phyloP scores from a whole-genome alignment of 2,888 invertebrate genomes.

The Leucophenga maculata region DNA sequence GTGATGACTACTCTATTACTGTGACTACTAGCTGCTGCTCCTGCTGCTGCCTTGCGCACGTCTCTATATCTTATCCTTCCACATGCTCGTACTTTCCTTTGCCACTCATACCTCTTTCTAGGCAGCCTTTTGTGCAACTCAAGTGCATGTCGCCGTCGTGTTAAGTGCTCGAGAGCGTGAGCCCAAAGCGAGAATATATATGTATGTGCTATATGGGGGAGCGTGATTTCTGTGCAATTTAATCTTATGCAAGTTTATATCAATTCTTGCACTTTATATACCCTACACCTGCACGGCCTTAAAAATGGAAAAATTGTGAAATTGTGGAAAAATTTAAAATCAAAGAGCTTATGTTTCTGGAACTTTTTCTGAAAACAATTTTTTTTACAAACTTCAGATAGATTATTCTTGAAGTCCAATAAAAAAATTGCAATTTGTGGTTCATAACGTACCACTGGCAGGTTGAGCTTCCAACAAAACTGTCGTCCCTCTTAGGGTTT shows the following conservation, averaged over 20 bases:
- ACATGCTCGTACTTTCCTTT: background rate
- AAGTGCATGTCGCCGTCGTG: constrained; percentile 71
- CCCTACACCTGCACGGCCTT: too few relatives aligned
- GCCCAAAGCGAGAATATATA: constrained; percentile 16
- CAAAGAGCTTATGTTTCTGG: too few relatives aligned
- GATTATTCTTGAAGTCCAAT: too few relatives aligned
- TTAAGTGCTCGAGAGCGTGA: constrained; percentile 58
- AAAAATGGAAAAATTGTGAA: too few relatives aligned
- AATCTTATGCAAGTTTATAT: constrained; percentile 50
- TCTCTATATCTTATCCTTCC: background rate
- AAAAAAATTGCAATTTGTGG: too few relatives aligned
- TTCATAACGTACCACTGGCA: too few relatives aligned
- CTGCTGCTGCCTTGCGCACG: background rate
- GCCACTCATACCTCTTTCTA: constrained; percentile 15
- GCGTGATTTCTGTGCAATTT: constrained; percentile 63
- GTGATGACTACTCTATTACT: background rate
- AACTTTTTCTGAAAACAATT: too few relatives aligned
- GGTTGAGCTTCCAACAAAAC: too few relatives aligned
- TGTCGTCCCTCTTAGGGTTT: too few relatives aligned
- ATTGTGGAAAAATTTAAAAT: too few relatives aligned
- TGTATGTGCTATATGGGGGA: constrained; percentile 23
- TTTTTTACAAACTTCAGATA: too few relatives aligned
- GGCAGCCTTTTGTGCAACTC: constrained; percentile 62
- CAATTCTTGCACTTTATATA: background rate
- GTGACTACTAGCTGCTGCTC: background rate